phyloP scores from a whole-genome alignment of 2,113 vertebrate genomes.

The Halcyon senegalensis region DNA sequence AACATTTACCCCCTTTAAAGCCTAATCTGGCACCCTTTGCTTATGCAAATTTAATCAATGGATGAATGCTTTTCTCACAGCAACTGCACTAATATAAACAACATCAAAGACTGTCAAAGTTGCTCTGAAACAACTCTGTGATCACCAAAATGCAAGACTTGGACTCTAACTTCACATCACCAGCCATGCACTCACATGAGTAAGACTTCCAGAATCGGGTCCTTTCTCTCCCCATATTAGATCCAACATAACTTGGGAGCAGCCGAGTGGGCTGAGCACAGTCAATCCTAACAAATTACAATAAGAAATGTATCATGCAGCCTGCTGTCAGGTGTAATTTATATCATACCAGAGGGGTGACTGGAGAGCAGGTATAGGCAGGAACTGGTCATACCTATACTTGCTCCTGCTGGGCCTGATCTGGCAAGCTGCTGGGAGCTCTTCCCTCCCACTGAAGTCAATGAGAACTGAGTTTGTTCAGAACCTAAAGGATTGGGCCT shows the following conservation, averaged over 20 bases:
- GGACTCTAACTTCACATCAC: neutral
- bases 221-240: neutral
- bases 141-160: neutral
- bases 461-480: neutral
- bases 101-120: conserved; percentile 29
- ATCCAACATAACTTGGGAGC: neutral
- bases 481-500: neutral
- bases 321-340: conserved; percentile 23
- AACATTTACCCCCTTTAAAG: neutral
- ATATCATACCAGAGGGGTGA: conserved; percentile 12
- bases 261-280: neutral
- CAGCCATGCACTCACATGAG: neutral
- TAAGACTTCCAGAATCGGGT: accelerated
- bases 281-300: neutral
- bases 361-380: conserved; percentile 37
- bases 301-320: neutral
- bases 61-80: neutral
- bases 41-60: conserved; percentile 48
- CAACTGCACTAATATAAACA: neutral
- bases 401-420: neutral
- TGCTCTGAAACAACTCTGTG: neutral
- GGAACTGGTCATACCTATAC: conserved; percentile 5
- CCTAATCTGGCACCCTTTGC: conserved; percentile 19
- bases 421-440: conserved; percentile 6
- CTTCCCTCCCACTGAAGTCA: neutral